Evolutionary conservation across 2,888 invertebrate species (phyloP).

Genomic region (Romanomermis culicivorax): DNA sequence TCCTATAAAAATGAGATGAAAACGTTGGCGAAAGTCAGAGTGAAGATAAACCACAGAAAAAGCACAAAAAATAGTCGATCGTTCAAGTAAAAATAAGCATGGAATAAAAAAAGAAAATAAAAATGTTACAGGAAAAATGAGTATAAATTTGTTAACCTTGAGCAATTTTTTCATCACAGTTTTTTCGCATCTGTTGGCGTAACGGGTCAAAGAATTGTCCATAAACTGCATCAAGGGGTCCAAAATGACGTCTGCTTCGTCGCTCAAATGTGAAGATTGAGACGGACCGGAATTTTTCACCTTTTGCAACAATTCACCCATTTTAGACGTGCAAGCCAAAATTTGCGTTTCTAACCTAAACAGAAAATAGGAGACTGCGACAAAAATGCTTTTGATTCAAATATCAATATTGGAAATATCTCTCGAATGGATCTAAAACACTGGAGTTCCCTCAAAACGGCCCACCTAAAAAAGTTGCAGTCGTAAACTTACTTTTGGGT

Average conservation of each 20-base stretch:
- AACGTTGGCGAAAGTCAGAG: background rate
- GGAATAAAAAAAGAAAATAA: too few relatives aligned
- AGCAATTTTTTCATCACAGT: constrained; percentile 90
- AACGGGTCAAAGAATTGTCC: constrained; percentile 38
- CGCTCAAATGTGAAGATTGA: constrained; percentile 56
- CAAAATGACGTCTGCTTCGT: constrained; percentile 82
- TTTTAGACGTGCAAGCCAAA: constrained; percentile 71
- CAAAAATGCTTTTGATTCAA: too few relatives aligned
- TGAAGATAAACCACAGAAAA: background rate
- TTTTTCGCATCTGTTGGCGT: constrained; percentile 91
- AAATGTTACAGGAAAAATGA: too few relatives aligned
- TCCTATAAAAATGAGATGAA: constrained; percentile 36
- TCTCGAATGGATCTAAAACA: too few relatives aligned
- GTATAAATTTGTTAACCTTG: too few relatives aligned
- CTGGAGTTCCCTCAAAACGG: too few relatives aligned
- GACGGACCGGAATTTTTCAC: constrained; percentile 59
- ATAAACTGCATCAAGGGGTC: constrained; percentile 75
- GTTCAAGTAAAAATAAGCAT: background rate
- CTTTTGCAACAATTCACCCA: constrained; percentile 67
- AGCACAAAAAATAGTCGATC: too few relatives aligned
- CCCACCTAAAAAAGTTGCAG: too few relatives aligned
- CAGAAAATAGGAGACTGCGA: constrained; percentile 5
- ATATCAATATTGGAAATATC: too few relatives aligned
- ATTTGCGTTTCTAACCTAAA: constrained; percentile 69
- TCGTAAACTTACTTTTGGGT: too few relatives aligned